Evolutionary conservation across 2,888 invertebrate genomes (phyloP).

Genomic region (Cosmopolites sordidus): DNA sequence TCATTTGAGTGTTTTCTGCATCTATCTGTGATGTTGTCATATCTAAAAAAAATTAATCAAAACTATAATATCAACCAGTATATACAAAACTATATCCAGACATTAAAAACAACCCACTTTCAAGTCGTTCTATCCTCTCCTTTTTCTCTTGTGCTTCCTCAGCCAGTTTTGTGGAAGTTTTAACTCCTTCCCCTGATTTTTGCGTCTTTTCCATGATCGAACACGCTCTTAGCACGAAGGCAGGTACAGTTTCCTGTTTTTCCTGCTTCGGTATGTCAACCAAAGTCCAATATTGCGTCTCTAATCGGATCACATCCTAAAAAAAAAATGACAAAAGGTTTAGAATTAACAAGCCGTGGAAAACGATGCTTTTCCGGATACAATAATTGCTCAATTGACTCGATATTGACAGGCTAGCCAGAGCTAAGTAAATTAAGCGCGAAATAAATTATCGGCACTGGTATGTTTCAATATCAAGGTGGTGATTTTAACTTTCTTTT

Average conservation of each 20-base stretch:
- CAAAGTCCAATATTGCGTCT: slow-evolving; percentile 90
- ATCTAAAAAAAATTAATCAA: slow-evolving; percentile 63
- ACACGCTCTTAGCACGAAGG: slow-evolving; percentile 85
- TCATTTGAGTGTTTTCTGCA: slow-evolving; percentile 89
- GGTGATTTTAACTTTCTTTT: too few species aligned
- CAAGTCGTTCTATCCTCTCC: slow-evolving; percentile 81
- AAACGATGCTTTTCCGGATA: too few species aligned
- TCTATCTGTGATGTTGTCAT: slow-evolving; percentile 92
- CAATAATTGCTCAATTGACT: too few species aligned
- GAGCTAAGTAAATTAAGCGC: too few species aligned
- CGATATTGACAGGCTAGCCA: too few species aligned
- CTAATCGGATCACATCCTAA: slow-evolving; percentile 84
- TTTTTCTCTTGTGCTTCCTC: slow-evolving; percentile 82
- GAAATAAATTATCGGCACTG: too few species aligned
- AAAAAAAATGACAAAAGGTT: too few species aligned
- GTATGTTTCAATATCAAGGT: too few species aligned
- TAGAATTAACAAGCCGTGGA: too few species aligned
- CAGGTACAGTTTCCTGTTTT: slow-evolving; percentile 89
- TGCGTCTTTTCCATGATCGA: slow-evolving; percentile 90
- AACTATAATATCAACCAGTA: too few species aligned
- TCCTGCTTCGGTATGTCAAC: slow-evolving; percentile 92
- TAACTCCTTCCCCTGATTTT: slow-evolving; percentile 83
- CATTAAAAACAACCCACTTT: slow-evolving; percentile 57
- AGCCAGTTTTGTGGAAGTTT: slow-evolving; percentile 76
- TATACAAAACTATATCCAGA: too few species aligned